Percentiles rank a stretch among this genome's conserved stretches.
Conservation (phyloP, 2,113 vertebrate genomes). For the Ochotona princeps region DNA sequence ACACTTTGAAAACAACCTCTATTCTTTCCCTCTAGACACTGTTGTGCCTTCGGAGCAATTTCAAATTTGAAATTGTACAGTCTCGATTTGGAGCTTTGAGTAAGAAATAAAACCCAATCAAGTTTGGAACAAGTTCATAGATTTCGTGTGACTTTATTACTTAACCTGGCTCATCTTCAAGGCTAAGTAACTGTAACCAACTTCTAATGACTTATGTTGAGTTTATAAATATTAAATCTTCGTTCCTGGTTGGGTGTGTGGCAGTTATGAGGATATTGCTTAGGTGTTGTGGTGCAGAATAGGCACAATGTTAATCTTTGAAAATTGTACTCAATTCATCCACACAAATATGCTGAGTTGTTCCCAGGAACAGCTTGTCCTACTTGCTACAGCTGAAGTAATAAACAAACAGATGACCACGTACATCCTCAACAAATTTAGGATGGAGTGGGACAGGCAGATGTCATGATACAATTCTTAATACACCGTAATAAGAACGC, state of each 20-base stretch:
- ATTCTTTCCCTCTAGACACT: background rate
- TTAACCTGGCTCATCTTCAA: background rate
- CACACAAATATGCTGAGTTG: background rate
- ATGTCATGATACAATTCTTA: no score
- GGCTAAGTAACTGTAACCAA: no score
- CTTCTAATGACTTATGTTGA: no score
- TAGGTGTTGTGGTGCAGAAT: background rate
- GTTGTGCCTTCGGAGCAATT: background rate
- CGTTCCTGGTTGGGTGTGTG: no score
- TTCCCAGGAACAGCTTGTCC: background rate
- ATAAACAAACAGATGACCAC: background rate
- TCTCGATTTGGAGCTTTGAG: background rate
- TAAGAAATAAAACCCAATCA: background rate
- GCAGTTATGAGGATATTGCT: no score
- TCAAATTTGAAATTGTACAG: conserved; percentile 4
- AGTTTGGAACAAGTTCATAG: background rate
- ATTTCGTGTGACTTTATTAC: background rate
- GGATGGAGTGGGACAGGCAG: background rate
- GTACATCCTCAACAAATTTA: background rate
- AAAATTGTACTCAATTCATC: conserved; percentile 8
- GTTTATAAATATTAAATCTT: no score
- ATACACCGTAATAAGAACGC: no score
- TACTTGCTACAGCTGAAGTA: background rate
- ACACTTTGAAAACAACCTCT: background rate
- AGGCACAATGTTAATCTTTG: background rate